A percentile compares a stretch with the other conserved stretches of the same genome.
Evolutionary conservation across 2,797 vertebrate species (phyloP).

Genomic region (Onychomys leucogaster): DNA sequence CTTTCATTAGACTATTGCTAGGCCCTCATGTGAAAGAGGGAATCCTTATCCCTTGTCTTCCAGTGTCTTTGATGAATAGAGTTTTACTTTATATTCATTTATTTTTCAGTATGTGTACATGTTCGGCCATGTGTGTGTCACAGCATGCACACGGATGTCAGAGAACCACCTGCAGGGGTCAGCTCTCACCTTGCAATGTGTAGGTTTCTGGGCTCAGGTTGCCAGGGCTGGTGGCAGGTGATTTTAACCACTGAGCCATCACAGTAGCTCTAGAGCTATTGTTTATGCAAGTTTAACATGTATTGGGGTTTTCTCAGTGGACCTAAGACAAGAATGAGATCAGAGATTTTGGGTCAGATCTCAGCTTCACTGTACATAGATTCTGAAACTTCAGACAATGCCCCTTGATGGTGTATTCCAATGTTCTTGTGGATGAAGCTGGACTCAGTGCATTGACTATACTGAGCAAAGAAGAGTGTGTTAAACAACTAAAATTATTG

Average conservation of each 20-base stretch:
- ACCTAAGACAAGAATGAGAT: neutral
- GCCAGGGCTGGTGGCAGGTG: too few relatives aligned
- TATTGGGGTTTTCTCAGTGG: neutral
- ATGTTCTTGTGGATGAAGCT: neutral
- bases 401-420: neutral
- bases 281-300: neutral
- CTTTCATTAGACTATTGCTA: conserved; percentile 4
- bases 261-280: neutral
- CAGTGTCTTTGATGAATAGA: neutral
- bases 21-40: neutral
- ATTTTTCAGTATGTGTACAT: neutral
- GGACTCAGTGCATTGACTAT: neutral
- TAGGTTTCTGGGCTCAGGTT: too few relatives aligned
- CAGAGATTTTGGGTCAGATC: neutral
- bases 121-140: neutral
- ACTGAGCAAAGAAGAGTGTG: neutral
- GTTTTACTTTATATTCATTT: neutral
- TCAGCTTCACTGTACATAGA: neutral
- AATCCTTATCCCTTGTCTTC: neutral
- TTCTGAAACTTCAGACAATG: neutral
- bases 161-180: neutral
- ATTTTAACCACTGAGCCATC: neutral
- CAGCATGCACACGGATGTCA: too few relatives aligned
- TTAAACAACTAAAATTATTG: conserved; percentile 9
- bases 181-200: neutral